Conservation (phyloP, 2,888 invertebrate genomes). For the Stenodema calcarata region DNA sequence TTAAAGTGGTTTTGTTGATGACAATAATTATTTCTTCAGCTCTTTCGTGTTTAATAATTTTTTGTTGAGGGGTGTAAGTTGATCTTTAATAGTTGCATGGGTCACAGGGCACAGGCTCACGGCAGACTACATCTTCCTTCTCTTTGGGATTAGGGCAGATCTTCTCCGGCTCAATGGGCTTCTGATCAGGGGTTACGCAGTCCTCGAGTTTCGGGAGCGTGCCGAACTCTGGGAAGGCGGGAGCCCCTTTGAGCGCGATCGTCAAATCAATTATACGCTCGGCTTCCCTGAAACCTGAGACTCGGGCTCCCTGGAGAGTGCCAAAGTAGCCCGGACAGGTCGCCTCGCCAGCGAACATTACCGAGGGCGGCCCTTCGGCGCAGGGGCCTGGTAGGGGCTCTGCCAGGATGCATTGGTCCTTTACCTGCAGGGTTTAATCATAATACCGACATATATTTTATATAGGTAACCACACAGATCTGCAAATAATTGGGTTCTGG, state of each 20-base stretch:
- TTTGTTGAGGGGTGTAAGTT: neutral
- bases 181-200: neutral
- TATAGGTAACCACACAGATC: too few species aligned
- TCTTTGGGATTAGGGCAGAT: neutral
- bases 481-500: too few species aligned
- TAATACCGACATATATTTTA: too few species aligned
- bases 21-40: too few species aligned
- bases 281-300: slow-evolving; percentile 82
- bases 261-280: slow-evolving; percentile 66
- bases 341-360: slow-evolving; percentile 86
- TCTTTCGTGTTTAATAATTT: neutral
- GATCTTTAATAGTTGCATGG: neutral
- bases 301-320: slow-evolving; percentile 79
- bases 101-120: neutral
- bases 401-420: slow-evolving; percentile 74
- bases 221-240: neutral
- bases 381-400: slow-evolving; percentile 65
- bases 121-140: neutral
- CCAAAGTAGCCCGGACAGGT: slow-evolving; percentile 79
- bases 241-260: slow-evolving; percentile 31
- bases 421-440: slow-evolving; percentile 61
- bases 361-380: slow-evolving; percentile 48
- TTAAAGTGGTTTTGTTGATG: too few species aligned
- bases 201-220: neutral
- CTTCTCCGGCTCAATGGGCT: neutral